A percentile compares a stretch with the other conserved stretches of the same genome.
Evolutionary conservation across 2,888 invertebrate species (phyloP).

Genomic region (Sinotaia quadrata): DNA sequence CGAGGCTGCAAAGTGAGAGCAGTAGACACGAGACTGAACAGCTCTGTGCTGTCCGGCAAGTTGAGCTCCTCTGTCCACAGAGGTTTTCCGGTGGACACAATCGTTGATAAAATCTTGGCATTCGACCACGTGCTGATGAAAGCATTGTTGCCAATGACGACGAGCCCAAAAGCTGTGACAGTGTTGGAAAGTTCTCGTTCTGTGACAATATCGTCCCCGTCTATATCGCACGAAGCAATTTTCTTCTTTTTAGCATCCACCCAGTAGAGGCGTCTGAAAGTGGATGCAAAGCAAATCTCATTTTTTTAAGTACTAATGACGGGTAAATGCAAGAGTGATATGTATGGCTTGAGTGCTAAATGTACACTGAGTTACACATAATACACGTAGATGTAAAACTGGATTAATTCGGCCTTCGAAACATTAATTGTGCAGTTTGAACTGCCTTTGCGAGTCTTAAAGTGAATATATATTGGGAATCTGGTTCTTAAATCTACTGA

Average conservation of each 20-base stretch:
- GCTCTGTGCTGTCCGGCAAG: conserved; percentile 47
- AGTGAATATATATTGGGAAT: no score
- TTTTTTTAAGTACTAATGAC: no score
- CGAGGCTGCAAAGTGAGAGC: conserved; percentile 50
- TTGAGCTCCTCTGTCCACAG: conserved; percentile 53
- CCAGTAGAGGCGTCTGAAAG: conserved; percentile 61
- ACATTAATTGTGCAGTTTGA: no score
- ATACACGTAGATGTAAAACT: no score
- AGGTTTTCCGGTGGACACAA: conserved; percentile 44
- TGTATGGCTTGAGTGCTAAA: no score
- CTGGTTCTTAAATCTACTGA: no score
- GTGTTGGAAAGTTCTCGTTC: conserved; percentile 49
- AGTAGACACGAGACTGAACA: conserved; percentile 57
- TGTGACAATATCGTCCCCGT: conserved; percentile 48
- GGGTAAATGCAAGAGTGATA: no score
- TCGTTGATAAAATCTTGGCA: conserved; percentile 31
- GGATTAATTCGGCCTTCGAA: no score
- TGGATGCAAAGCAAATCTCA: no score
- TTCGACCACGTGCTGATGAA: conserved; percentile 58
- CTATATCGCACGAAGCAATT: conserved; percentile 55
- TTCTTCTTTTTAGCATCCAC: conserved; percentile 59
- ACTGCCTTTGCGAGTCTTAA: no score
- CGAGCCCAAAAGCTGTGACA: conserved; percentile 57
- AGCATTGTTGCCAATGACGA: conserved; percentile 59
- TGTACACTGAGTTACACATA: no score